These are phyloP conservation scores for Condylostylus longicornis DNA, from an alignment of 1,140 invertebrate species.

Conservation along the genomic window DNA sequence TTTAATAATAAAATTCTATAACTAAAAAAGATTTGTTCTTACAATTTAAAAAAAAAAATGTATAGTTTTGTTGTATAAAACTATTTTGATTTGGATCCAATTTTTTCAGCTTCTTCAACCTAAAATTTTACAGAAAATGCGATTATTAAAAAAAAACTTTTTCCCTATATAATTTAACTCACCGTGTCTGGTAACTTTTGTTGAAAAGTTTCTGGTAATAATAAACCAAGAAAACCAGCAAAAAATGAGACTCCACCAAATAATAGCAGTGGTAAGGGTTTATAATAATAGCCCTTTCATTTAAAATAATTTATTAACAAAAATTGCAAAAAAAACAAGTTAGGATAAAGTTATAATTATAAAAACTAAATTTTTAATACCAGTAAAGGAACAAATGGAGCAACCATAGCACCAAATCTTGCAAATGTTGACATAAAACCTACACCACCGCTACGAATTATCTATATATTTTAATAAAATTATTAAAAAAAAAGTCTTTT, in stretches of 20 bases:
- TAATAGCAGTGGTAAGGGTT: slow-evolving; percentile 37
- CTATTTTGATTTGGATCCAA: too few relatives aligned
- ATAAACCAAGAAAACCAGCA: slow-evolving; percentile 35
- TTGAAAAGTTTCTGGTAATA: slow-evolving; percentile 45
- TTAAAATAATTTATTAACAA: neutral
- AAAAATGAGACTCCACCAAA: slow-evolving; percentile 37
- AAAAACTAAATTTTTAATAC: slow-evolving; percentile 24
- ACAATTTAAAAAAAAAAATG: too few relatives aligned
- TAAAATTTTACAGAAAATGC: neutral
- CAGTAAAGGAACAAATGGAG: slow-evolving; percentile 43
- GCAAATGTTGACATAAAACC: slow-evolving; percentile 43
- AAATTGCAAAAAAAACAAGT: neutral
- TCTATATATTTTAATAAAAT: slow-evolving; percentile 9
- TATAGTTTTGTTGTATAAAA: too few relatives aligned
- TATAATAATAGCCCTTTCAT: slow-evolving; percentile 34
- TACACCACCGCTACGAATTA: slow-evolving; percentile 39
- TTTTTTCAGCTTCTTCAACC: neutral
- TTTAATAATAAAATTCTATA: too few relatives aligned
- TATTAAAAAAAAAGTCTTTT: slow-evolving; percentile 11
- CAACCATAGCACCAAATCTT: slow-evolving; percentile 42
- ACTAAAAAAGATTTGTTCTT: too few relatives aligned
- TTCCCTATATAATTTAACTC: slow-evolving; percentile 1
- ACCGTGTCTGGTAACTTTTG: slow-evolving; percentile 40
- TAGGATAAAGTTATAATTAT: slow-evolving; percentile 14
- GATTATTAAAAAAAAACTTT: neutral